Percentiles rank a stretch among this genome's conserved stretches.
phyloP scores from a whole-genome alignment of 2,113 vertebrate species.

The Pterophyllum scalare region DNA sequence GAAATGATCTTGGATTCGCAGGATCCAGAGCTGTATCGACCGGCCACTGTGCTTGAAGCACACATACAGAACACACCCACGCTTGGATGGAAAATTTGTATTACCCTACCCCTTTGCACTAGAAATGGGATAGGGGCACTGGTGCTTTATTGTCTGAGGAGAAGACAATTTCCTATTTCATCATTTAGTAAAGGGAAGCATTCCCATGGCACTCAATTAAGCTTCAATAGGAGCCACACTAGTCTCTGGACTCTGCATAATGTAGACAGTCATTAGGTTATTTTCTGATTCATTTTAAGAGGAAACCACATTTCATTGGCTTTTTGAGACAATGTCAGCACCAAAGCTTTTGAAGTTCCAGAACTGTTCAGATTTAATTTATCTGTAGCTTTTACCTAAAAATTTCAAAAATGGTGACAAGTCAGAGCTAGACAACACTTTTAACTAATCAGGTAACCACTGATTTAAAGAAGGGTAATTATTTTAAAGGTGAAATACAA shows the following conservation, averaged over 20 bases:
- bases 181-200: conserved; percentile 47
- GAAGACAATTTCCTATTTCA: conserved; percentile 59
- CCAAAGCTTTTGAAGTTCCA: conserved; percentile 9
- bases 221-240: conserved; percentile 36
- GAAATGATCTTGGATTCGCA: conserved; percentile 69
- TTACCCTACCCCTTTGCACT: conserved; percentile 17
- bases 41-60: conserved; percentile 8
- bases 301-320: conserved; percentile 26
- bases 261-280: conserved; percentile 49
- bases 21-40: conserved; percentile 58
- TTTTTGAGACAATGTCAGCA: conserved; percentile 3
- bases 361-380: not conserved
- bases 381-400: not conserved
- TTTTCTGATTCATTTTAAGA: conserved; percentile 34
- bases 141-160: conserved; percentile 36
- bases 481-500: conserved; percentile 22
- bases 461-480: conserved; percentile 1
- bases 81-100: conserved; percentile 32
- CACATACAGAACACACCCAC: conserved; percentile 26
- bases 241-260: conserved; percentile 38
- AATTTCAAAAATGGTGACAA: fast-evolving
- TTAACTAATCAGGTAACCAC: conserved; percentile 5
- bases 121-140: conserved; percentile 26
- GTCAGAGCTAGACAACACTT: not conserved
- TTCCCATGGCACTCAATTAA: conserved; percentile 64